These are phyloP conservation scores for Prionace glauca DNA, from an alignment of 2,797 vertebrate genomes.

Conservation along the genomic window DNA sequence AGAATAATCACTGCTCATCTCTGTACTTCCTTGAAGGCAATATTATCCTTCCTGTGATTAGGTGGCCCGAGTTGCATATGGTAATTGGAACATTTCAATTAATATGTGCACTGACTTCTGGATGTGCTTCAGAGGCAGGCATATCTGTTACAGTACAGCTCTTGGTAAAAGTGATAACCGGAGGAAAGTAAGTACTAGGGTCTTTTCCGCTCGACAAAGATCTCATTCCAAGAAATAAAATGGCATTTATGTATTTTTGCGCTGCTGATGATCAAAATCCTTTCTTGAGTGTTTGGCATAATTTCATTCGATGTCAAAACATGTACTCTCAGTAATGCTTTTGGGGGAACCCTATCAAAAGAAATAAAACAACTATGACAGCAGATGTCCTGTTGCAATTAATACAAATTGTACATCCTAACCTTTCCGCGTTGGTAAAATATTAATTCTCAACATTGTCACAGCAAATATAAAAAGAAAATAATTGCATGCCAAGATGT, in stretches of 20 bases:
- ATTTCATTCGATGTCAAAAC: neutral
- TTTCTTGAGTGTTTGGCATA: neutral
- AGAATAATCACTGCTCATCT: neutral
- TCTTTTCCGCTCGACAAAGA: neutral
- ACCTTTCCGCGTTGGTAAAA: neutral
- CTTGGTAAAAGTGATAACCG: neutral
- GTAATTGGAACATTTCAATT: neutral
- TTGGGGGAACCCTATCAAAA: conserved; percentile 43
- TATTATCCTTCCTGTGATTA: neutral
- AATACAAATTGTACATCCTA: neutral
- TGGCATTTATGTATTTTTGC: neutral
- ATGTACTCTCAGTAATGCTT: conserved; percentile 41
- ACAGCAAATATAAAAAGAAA: conserved; percentile 8
- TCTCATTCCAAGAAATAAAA: conserved; percentile 7
- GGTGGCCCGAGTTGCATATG: neutral
- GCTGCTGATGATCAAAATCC: neutral
- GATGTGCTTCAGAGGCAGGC: too few relatives aligned
- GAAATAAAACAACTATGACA: conserved; percentile 11
- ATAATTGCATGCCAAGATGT: neutral
- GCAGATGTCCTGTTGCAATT: neutral
- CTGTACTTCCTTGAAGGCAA: neutral
- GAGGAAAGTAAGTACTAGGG: neutral
- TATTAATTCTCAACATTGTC: neutral
- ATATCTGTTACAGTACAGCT: neutral
- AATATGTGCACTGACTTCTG: neutral